Evolutionary conservation across 1,140 invertebrate species (phyloP), one percentile per base, ranked within the genome.

Genomic region (Bombus turneri): DNA sequence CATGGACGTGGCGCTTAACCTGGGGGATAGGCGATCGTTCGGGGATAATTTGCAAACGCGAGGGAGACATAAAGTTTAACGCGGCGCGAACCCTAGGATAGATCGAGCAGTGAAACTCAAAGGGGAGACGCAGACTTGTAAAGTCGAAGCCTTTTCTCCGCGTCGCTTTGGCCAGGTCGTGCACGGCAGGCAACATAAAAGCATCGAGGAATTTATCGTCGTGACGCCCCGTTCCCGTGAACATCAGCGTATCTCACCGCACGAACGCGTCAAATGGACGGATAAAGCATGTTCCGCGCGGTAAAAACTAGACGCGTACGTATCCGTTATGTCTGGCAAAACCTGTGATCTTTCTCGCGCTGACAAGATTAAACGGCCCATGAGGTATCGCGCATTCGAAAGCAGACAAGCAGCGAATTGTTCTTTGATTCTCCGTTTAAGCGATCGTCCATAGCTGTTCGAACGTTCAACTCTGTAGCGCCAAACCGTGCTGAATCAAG

Each of bases 241-340:
- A 57, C 74, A 57, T 43, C 28, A 53, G 34, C 66, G 73, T 81
- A 59, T 88, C 75, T 80, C 73, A 18, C 10, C 64, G 43, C 39
- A 28, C 69, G 79, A 71, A 83, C 69, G 75, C 85, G 80, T 53
- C 85, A 86, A 88, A 89, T 88, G 76, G 47, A 85, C 34, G 66
- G 77, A 47, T 62, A 85, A 88, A 88, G 77, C 81, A 87, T 66
- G 79, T 22, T 80, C 22, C 22, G 5, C 47, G 43, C 39, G 43
- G 66, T 28, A 89, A 86, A 86, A 89, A 86, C 83, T 86, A 68
- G 76, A 83, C 69, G 57, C 62, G 64, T 39, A 53, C 75, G 72
- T 47, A 86, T 91, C 91, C 91, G 92, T 92, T 93, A 91, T 82
- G 91, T 86, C 62, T 86, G 84, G 86, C 91, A 87, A 86, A 86